A percentile compares a stretch with the other conserved stretches of the same genome.
Conservation (phyloP, 2,113 vertebrate genomes). For the Tapirus terrestris region DNA sequence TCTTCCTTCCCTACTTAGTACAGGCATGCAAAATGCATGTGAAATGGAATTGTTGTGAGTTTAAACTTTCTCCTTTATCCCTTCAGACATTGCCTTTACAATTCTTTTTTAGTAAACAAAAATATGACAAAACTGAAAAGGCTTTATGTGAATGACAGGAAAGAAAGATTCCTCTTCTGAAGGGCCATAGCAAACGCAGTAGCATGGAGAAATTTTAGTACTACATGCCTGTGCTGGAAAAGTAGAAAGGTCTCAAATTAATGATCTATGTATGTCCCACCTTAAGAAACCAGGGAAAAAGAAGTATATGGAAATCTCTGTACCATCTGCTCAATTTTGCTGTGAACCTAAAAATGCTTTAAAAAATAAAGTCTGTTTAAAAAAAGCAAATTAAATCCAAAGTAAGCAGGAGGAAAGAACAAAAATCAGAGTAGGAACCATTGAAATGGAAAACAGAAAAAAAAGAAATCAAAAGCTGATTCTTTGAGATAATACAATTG, state of each 20-base stretch:
- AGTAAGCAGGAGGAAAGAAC: neutral
- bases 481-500: neutral
- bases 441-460: slow-evolving; percentile 26
- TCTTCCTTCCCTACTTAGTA: neutral
- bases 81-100: neutral
- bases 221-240: neutral
- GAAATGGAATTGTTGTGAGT: neutral
- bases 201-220: neutral
- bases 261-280: neutral
- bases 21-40: neutral
- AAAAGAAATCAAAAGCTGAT: slow-evolving; percentile 31
- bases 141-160: neutral
- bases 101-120: slow-evolving; percentile 48
- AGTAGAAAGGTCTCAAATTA: neutral
- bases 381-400: slow-evolving; percentile 49
- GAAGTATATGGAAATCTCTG: neutral
- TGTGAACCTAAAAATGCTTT: neutral
- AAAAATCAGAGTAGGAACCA: slow-evolving; percentile 8
- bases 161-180: neutral
- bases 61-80: slow-evolving; percentile 26
- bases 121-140: neutral
- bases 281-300: neutral
- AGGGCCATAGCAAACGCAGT: neutral
- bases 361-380: neutral
- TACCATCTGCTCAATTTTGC: neutral